These are phyloP conservation scores for Crotalus tigris DNA, from an alignment of 2,113 vertebrate genomes.

Conservation along the genomic window DNA sequence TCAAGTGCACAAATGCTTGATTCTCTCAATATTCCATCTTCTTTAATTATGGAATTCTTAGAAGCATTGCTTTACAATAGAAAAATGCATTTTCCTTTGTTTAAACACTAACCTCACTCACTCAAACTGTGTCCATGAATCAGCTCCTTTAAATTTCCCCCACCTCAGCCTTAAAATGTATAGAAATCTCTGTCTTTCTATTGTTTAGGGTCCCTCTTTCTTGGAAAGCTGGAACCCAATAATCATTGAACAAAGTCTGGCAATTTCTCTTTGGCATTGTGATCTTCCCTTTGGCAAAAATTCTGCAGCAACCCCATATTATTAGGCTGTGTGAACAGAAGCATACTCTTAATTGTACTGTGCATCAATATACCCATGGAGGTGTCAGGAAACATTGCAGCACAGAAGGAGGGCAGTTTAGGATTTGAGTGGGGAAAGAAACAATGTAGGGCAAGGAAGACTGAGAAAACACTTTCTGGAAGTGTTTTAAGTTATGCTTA, in stretches of 20 bases:
- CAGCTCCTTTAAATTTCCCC: neutral
- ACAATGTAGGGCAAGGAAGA: neutral
- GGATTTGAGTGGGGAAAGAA: neutral
- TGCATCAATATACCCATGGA: neutral
- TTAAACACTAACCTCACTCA: neutral
- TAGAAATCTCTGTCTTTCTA: neutral
- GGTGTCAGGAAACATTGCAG: neutral
- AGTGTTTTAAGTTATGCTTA: neutral
- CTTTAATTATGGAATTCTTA: neutral
- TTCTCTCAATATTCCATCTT: neutral
- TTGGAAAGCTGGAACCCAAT: neutral
- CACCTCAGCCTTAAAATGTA: neutral
- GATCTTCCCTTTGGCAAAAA: neutral
- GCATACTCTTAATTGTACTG: neutral
- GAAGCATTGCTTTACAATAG: neutral
- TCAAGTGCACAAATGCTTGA: neutral
- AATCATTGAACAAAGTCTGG: neutral
- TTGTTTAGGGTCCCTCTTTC: neutral
- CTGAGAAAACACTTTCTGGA: neutral
- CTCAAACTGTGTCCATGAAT: neutral
- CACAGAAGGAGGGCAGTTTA: neutral
- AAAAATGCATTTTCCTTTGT: neutral
- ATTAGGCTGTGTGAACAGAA: neutral
- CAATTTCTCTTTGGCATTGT: neutral
- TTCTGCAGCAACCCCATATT: neutral